Base-by-base conservation (phyloP, 2,888 invertebrate genomes). In the Loripinus fragilis region DNA sequence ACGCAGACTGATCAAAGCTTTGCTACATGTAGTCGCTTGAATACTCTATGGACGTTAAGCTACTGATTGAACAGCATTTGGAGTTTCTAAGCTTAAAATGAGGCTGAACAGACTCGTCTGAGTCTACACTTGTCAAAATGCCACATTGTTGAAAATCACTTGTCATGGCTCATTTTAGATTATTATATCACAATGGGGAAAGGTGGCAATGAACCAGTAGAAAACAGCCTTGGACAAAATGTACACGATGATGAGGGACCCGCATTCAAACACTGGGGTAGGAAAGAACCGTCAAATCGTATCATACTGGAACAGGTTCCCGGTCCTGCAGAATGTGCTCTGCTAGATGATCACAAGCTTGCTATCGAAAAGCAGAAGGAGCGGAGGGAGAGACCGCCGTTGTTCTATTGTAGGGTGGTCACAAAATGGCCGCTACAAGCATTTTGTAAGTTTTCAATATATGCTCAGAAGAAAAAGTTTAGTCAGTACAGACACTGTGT, bases 401-500 rank as follows among this genome's bases (percentile, higher is more conserved):
- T 83, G 2, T 33, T 80, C 1, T 83, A 76, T 69, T 83, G 83
- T 45, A 80, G 78, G 60, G 60, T 83, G 0, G 50, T 83, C 10
- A 74, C 83, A 35, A 76, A 52, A 72, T 80, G 74, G 67, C 83
- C 83, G 25, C 55, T 83, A 7, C 74, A 74, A 17, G 67, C 80
- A 12, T 83, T 83, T 45, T 55, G 83, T 83, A 76, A 79, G 82
- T 79, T 23, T 12, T n/a, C n/a, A n/a, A n/a, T n/a, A n/a, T n/a
- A n/a, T n/a, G n/a, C n/a, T n/a, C n/a, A n/a, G n/a, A n/a, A n/a
- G n/a, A n/a, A n/a, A n/a, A n/a, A n/a, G n/a, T n/a, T n/a, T n/a
- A n/a, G n/a, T n/a, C n/a, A n/a, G n/a, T n/a, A n/a, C n/a, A n/a
- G n/a, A n/a, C n/a, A n/a, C n/a, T n/a, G n/a, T n/a, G n/a, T n/a